Conservation (phyloP, 2,797 vertebrate species). For the Molossus alvarezi region DNA sequence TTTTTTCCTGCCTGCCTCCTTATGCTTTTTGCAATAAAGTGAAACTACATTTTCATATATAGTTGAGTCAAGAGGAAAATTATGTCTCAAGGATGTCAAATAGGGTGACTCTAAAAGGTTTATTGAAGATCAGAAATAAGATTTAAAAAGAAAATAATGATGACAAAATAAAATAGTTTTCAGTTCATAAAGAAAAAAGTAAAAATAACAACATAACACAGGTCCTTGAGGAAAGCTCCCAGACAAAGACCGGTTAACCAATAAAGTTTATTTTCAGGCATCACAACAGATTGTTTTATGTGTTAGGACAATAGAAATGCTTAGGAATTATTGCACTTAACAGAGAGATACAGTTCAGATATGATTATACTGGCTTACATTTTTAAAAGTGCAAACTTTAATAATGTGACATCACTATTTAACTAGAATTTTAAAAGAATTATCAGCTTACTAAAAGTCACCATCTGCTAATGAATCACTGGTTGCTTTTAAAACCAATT, state of each 20-base stretch:
- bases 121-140: slow-evolving; percentile 55
- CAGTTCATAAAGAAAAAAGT: background rate
- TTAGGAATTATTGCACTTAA: background rate
- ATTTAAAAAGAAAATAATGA: slow-evolving; percentile 50
- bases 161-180: slow-evolving; percentile 48
- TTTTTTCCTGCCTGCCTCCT: slow-evolving; percentile 73
- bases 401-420: slow-evolving; percentile 23
- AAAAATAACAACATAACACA: background rate
- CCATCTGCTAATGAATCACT: slow-evolving; percentile 29
- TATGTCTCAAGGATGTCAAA: slow-evolving; percentile 63
- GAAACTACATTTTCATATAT: slow-evolving; percentile 76
- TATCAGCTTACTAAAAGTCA: slow-evolving; percentile 41
- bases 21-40: slow-evolving; percentile 77
- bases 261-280: background rate
- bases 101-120: slow-evolving; percentile 5
- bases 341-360: background rate
- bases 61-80: slow-evolving; percentile 69
- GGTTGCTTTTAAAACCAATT: slow-evolving; percentile 55
- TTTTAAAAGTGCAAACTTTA: slow-evolving; percentile 35
- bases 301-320: background rate
- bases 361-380: background rate
- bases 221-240: background rate
- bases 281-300: background rate
- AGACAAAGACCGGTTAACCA: background rate
- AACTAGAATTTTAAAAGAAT: background rate